Evolutionary conservation across 2,113 vertebrate species (phyloP).

Genomic region (Paradisaea rubra): DNA sequence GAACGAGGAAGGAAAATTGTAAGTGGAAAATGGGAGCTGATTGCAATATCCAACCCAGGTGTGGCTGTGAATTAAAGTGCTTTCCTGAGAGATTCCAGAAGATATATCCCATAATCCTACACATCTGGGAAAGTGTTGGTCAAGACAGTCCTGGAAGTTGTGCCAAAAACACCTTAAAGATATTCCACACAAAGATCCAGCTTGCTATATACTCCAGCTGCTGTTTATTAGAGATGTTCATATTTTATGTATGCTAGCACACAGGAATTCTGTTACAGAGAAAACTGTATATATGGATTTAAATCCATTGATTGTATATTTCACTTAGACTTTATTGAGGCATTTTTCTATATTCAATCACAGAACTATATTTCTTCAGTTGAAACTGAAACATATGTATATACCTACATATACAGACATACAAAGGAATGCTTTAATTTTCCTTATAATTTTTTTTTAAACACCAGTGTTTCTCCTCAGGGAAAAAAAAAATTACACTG

Average conservation of each 20-base stretch:
- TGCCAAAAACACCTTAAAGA: constrained; percentile 63
- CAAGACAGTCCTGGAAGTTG: constrained; percentile 29
- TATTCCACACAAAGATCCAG: constrained; percentile 43
- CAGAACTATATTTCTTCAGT: not conserved
- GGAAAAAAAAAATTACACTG: not conserved
- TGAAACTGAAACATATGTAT: not conserved
- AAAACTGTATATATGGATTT: not conserved
- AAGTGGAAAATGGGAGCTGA: constrained; percentile 41
- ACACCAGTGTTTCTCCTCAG: not conserved
- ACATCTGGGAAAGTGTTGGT: constrained; percentile 57
- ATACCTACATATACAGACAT: not conserved
- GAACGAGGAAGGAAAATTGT: constrained; percentile 39
- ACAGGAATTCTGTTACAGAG: not conserved
- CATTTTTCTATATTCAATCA: not conserved
- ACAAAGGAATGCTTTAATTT: not conserved
- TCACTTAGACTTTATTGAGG: not conserved
- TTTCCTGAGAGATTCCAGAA: constrained; percentile 39
- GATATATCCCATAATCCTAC: constrained; percentile 51
- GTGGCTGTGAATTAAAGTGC: constrained; percentile 30
- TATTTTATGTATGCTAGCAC: constrained; percentile 22
- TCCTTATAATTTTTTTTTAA: not conserved
- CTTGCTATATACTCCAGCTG: constrained; percentile 45
- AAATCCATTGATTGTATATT: not conserved
- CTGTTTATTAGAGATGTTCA: constrained; percentile 49
- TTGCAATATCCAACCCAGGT: constrained; percentile 45